Conservation (phyloP, 2,797 vertebrate species). For the Geotrypetes seraphini region DNA sequence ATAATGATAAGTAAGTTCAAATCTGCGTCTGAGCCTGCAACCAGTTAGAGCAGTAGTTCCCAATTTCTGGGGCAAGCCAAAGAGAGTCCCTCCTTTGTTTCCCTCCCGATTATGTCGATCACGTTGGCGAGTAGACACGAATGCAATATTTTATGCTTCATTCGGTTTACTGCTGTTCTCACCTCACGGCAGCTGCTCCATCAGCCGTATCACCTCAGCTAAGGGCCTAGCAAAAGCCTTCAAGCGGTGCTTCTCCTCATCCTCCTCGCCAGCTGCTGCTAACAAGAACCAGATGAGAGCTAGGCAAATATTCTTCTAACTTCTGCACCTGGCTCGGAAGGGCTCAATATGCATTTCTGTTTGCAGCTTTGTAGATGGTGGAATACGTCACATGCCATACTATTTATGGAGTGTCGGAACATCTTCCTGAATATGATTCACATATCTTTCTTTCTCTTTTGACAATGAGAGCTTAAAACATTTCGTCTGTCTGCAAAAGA, state of each 20-base stretch:
- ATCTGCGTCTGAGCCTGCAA: no score
- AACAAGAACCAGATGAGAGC: conserved; percentile 4
- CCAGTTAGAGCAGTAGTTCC: no score
- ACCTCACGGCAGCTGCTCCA: conserved; percentile 20
- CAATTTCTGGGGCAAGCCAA: no score
- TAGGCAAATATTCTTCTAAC: neutral
- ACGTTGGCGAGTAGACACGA: no score
- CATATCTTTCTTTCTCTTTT: neutral
- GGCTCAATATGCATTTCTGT: conserved; percentile 3
- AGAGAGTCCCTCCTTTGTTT: no score
- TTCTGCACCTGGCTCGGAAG: conserved; percentile 12
- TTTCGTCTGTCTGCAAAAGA: no score
- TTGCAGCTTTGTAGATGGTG: conserved; percentile 5
- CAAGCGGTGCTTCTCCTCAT: conserved; percentile 3
- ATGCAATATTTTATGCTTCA: conserved; percentile 15
- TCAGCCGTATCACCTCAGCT: conserved; percentile 19
- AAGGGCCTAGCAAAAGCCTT: conserved; percentile 14
- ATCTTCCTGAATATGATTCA: neutral
- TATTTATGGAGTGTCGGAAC: neutral
- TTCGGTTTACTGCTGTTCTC: conserved; percentile 13
- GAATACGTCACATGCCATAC: neutral
- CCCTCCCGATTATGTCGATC: no score
- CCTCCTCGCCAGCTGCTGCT: conserved; percentile 2
- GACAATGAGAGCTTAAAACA: neutral
- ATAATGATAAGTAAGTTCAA: no score